Base-by-base conservation (phyloP, 2,888 invertebrate genomes). In the Campoplex nolae region DNA sequence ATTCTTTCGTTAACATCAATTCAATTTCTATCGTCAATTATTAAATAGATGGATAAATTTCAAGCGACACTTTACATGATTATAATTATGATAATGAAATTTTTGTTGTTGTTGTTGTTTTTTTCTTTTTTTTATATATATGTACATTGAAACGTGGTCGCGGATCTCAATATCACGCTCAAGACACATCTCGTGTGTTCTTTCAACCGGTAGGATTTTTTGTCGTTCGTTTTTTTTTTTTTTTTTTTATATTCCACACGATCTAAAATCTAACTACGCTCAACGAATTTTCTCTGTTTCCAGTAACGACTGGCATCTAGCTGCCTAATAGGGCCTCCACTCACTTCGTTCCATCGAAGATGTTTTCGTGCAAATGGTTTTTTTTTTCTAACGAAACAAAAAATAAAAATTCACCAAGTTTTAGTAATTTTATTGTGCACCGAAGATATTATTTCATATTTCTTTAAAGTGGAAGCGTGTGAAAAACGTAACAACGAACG, bases 271-370 rank as follows among this genome's bases (percentile, higher is more conserved):
- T 76, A 80, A 68, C 83, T 86, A 80, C 76, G 73, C 65, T 86
- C 75, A 86, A 83, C 71, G 73, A 80, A 76, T 70, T 76, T 54
- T 56, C 23, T 67, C 62, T 48, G 6, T 78, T 74, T 85, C 68
- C 74, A 76, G 65, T 54, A 79, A 76, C 83, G 71, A 76, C 70
- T 71, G 75, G 62, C 67, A 62, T 88, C 79, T 67, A 88, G 88
- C 86, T 86, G 88, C 88, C 88, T 77, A 84, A 84, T 45, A 86
- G 76, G 87, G 84, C 75, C 54, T 42, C 23, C 23, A 23, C 23
- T 23, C 70, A 38, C 48, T 82, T 84, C 76, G 78, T 74, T 82
- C 75, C 38, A 13, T 68, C 78, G 70, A 78, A 87, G 70, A 67
- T 3, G 70, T 32, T 68, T 73, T 67, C 51, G 32, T 45, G 18